phyloP scores from a whole-genome alignment of 2,113 vertebrate genomes.

The Scomber colias region DNA sequence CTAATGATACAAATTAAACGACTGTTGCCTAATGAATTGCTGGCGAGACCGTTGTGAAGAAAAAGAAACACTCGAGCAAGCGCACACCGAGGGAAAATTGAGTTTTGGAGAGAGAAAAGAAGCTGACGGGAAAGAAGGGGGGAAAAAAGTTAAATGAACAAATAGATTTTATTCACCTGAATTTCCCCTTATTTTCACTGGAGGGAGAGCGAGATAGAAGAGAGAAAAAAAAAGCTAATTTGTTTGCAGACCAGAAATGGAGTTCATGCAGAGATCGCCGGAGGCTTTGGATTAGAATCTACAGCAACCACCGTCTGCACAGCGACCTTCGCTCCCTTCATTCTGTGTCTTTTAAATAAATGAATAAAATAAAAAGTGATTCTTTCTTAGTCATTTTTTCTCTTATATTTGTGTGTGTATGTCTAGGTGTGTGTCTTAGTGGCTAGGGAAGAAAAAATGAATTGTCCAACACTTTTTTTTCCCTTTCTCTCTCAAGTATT shows the following conservation, averaged over 20 bases:
- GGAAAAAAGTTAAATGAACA: conserved; percentile 68
- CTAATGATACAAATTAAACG: conserved; percentile 74
- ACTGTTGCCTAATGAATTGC: conserved; percentile 74
- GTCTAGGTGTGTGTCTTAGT: background rate
- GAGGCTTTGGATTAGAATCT: conserved; percentile 77
- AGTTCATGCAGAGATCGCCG: conserved; percentile 73
- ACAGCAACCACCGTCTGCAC: conserved; percentile 64
- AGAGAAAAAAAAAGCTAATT: conserved; percentile 67
- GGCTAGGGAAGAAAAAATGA: conserved; percentile 5
- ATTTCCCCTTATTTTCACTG: conserved; percentile 63
- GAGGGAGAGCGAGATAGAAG: conserved; percentile 56
- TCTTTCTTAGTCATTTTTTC: conserved; percentile 34
- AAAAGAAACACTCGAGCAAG: conserved; percentile 53
- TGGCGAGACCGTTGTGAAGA: conserved; percentile 36
- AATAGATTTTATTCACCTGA: conserved; percentile 79
- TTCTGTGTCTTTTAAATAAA: conserved; percentile 73
- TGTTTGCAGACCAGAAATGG: conserved; percentile 79
- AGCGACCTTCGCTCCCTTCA: conserved; percentile 69
- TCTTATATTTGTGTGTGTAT: background rate
- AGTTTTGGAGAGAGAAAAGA: conserved; percentile 57
- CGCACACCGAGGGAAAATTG: conserved; percentile 53
- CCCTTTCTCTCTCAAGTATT: conserved; percentile 2
- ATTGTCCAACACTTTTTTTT: conserved; percentile 7
- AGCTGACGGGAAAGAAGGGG: conserved; percentile 22
- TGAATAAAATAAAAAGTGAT: conserved; percentile 56